phyloP scores from a whole-genome alignment of 2,797 vertebrate genomes.

The Danio kyathit region DNA sequence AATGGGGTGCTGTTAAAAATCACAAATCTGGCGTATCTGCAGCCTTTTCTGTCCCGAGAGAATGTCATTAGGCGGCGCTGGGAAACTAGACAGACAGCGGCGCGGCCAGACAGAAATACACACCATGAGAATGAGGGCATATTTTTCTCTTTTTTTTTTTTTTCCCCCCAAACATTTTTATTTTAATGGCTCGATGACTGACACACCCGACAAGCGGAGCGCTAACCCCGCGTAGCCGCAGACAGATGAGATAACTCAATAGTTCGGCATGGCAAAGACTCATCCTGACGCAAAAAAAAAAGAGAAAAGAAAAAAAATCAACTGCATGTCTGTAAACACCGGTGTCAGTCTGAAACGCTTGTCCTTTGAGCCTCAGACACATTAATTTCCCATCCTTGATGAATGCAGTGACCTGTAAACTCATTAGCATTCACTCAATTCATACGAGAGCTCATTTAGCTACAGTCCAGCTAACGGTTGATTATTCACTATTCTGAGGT shows the following conservation, averaged over 20 bases:
- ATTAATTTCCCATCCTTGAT: neutral
- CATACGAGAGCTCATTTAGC: slow-evolving; percentile 19
- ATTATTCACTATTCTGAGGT: slow-evolving; percentile 33
- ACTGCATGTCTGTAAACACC: neutral
- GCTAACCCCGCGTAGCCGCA: slow-evolving; percentile 62
- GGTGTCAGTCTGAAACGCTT: neutral
- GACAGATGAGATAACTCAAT: slow-evolving; percentile 66
- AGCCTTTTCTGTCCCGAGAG: slow-evolving; percentile 76
- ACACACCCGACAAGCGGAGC: slow-evolving; percentile 63
- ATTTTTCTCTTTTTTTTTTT: slow-evolving; percentile 67
- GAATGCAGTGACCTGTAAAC: slow-evolving; percentile 10
- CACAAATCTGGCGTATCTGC: slow-evolving; percentile 76
- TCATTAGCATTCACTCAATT: slow-evolving; percentile 1
- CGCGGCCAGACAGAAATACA: slow-evolving; percentile 78
- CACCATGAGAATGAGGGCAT: slow-evolving; percentile 78
- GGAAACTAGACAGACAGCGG: slow-evolving; percentile 77
- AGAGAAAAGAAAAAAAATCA: slow-evolving; percentile 46
- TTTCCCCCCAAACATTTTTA: slow-evolving; percentile 55
- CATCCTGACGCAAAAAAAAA: slow-evolving; percentile 62
- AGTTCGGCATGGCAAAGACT: slow-evolving; percentile 70
- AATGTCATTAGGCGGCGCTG: slow-evolving; percentile 82
- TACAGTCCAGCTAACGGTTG: slow-evolving; percentile 6
- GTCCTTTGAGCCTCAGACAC: neutral
- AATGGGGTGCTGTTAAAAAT: slow-evolving; percentile 79
- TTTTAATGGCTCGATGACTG: slow-evolving; percentile 69